phyloP scores from a whole-genome alignment of 1,140 invertebrate species.

The Zaprionus ghesquierei region DNA sequence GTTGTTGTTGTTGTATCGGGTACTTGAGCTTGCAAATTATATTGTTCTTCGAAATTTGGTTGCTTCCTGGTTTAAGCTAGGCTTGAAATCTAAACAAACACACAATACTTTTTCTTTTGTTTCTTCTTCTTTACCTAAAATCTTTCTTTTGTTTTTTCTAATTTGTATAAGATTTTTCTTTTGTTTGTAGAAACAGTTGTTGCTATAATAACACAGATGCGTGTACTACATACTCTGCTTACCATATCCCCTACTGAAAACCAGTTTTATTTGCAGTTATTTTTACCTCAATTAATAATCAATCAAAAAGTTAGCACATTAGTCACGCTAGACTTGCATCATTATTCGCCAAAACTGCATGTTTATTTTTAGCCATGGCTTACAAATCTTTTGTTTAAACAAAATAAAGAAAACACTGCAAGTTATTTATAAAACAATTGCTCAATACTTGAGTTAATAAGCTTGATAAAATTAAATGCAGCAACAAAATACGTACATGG shows the following conservation, averaged over 20 bases:
- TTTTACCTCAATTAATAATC: background rate
- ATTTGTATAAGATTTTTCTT: too few species aligned
- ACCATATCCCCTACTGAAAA: background rate
- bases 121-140: background rate
- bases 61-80: background rate
- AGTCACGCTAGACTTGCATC: background rate
- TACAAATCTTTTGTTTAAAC: constrained; percentile 3
- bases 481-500: constrained; percentile 32
- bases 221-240: too few species aligned
- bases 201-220: too few species aligned
- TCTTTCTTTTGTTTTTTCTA: background rate
- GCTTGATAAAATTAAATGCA: constrained; percentile 48
- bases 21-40: constrained; percentile 11
- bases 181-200: too few species aligned
- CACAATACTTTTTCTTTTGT: background rate
- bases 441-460: constrained; percentile 38
- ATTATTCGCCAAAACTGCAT: constrained; percentile 1
- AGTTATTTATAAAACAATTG: constrained; percentile 37
- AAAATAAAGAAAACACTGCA: background rate
- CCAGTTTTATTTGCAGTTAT: constrained; percentile 1
- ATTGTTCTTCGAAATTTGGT: background rate
- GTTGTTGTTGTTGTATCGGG: constrained; percentile 4
- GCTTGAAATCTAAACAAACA: background rate
- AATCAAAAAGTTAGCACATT: background rate
- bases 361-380: constrained; percentile 11